Base-by-base conservation (phyloP, 2,888 invertebrate species). In the Tethea ocularis region DNA sequence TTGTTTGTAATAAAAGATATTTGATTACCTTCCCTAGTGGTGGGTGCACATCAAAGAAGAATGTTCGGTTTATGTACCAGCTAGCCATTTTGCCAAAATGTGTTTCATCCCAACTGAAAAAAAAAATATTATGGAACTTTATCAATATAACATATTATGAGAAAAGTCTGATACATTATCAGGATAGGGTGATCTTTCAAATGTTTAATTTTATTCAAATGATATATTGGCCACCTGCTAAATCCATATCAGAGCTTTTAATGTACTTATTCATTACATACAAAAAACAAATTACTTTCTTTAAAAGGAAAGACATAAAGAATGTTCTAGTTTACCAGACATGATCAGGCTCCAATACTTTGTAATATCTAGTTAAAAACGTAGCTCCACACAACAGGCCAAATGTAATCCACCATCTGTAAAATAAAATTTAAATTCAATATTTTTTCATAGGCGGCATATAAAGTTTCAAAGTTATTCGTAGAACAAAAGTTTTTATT, bases 51-150 rank as follows among this genome's bases (percentile, higher is more conserved):
- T 99, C 99, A 91, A 99, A 99, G 91, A 99, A 99, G 87, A 99
- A 99, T 60, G 98, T 98, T 71, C 98, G 94, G 77, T 99, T 99
- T 67, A 99, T 98, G 80, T 99, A 99, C 98, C 98, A 99, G 82
- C 98, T 98, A 0, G 97, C 98, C 98, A 99, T 99, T 94, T 99
- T 99, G 0, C 99, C 99, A 94, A 99, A 99, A 93, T 99, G 99
- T 29, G 99, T 99, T 94, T 99, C 99, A 93, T 99, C 99, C 98
- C 98, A 98, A 83, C 97, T 97, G 80, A 75, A 93, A 93, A 72
- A 26, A 36, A 57, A n/a, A n/a, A n/a, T n/a, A n/a, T n/a, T n/a
- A n/a, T n/a, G n/a, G n/a, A 29, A 52, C 59, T 55, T 36, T 13
- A 36, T 36, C 10, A 26, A 26, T 7, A 26, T 7, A n/a, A 26